Percentiles rank a stretch among this genome's conserved stretches.
These are phyloP conservation scores for Chrysolina americana DNA, from an alignment of 2,888 invertebrate species.

Conservation along the genomic window DNA sequence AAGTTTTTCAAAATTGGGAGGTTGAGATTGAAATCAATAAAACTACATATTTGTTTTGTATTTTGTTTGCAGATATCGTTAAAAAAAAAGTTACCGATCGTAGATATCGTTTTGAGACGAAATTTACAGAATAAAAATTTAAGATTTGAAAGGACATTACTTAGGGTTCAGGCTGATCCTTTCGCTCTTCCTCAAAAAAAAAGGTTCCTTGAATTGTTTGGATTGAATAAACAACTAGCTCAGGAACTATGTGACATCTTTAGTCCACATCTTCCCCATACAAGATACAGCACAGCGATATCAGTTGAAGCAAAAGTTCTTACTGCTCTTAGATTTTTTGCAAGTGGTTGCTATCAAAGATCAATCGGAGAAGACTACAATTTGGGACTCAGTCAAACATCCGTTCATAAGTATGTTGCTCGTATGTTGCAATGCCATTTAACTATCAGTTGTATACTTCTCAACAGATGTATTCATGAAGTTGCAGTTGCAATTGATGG, in stretches of 20 bases:
- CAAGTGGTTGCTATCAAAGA: too few relatives aligned
- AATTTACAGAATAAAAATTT: neutral
- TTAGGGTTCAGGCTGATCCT: conserved; percentile 5
- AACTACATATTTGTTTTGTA: neutral
- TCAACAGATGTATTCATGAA: conserved; percentile 13
- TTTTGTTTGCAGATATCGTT: neutral
- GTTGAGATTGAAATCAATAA: neutral
- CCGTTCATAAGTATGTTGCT: conserved; percentile 18
- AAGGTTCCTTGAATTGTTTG: conserved; percentile 28
- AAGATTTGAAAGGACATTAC: neutral
- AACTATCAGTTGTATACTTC: neutral
- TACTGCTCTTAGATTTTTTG: too few relatives aligned
- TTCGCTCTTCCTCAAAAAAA: conserved; percentile 16
- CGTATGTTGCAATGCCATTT: neutral
- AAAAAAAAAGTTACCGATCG: neutral
- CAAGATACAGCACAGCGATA: too few relatives aligned
- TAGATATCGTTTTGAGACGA: neutral
- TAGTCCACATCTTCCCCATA: too few relatives aligned
- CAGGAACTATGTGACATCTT: too few relatives aligned
- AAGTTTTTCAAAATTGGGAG: neutral
- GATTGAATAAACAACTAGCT: conserved; percentile 28
- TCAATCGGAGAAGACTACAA: too few relatives aligned
- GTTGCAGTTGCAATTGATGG: too few relatives aligned
- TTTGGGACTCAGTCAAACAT: too few relatives aligned
- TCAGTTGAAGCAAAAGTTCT: too few relatives aligned